A percentile compares a stretch with the other conserved stretches of the same genome.
Evolutionary conservation across 2,113 vertebrate genomes (phyloP).

Genomic region (Hemichromis elongatus): DNA sequence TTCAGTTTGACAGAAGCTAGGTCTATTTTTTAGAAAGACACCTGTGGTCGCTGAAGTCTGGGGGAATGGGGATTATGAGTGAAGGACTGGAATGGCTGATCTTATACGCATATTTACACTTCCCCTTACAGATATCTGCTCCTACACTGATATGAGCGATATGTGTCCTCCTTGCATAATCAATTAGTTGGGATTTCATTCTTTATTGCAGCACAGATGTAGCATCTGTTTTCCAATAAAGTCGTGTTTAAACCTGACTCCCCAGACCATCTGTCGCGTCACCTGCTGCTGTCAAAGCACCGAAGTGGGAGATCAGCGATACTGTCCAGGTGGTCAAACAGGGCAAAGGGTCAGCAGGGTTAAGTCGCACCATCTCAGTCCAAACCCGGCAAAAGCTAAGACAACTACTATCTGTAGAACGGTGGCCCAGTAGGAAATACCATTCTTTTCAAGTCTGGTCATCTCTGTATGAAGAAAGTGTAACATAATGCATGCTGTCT

Average conservation of each 20-base stretch:
- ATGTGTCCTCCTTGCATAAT: conserved; percentile 8
- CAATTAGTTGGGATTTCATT: conserved; percentile 33
- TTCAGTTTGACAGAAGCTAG: neutral
- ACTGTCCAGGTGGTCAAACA: conserved; percentile 63
- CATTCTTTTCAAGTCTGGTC: neutral
- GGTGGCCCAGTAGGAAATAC: neutral
- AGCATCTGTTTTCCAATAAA: conserved; percentile 45
- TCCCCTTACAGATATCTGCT: neutral
- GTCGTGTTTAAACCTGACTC: conserved; percentile 44
- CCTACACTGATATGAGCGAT: neutral
- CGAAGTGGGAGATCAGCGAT: conserved; percentile 38
- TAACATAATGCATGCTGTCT: neutral
- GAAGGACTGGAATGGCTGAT: neutral
- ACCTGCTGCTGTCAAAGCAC: conserved; percentile 53
- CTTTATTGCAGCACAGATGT: conserved; percentile 24
- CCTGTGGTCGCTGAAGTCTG: neutral
- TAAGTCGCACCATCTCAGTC: neutral
- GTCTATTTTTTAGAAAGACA: conserved; percentile 7
- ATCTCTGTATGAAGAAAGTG: conserved; percentile 25
- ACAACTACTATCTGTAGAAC: neutral
- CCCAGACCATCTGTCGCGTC: conserved; percentile 58
- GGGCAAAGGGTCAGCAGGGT: conserved; percentile 48
- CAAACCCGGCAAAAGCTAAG: neutral
- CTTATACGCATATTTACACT: neutral
- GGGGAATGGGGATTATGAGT: neutral